phyloP scores from a whole-genome alignment of 2,888 invertebrate species.

The Cosmia pyralina region DNA sequence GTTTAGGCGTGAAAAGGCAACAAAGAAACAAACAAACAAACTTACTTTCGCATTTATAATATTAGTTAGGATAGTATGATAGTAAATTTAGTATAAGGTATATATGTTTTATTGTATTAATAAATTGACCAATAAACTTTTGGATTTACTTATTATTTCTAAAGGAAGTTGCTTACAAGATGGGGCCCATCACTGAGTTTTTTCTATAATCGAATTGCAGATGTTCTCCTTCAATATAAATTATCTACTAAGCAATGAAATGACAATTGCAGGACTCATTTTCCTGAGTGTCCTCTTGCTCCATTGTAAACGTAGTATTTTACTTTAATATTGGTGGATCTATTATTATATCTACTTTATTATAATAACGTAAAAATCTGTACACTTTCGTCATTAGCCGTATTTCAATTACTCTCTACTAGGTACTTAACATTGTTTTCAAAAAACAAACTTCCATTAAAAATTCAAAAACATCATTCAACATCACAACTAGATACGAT shows the following conservation, averaged over 20 bases:
- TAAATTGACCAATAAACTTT: not conserved
- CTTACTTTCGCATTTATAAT: too few relatives aligned
- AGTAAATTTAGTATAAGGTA: too few relatives aligned
- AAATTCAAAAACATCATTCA: not conserved
- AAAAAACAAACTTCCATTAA: not conserved
- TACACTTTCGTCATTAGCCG: not conserved
- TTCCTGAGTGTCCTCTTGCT: not conserved
- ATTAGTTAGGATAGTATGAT: too few relatives aligned
- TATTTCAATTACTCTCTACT: not conserved
- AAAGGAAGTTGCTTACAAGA: not conserved
- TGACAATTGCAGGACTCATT: not conserved
- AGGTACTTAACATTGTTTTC: too few relatives aligned
- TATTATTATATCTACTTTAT: not conserved
- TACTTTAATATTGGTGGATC: not conserved
- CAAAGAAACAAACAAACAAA: too few relatives aligned
- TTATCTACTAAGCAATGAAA: not conserved
- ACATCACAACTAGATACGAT: not conserved
- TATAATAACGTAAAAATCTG: not conserved
- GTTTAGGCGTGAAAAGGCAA: too few relatives aligned
- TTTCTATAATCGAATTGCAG: not conserved
- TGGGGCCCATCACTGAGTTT: not conserved
- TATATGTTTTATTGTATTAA: too few relatives aligned
- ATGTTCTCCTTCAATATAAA: not conserved
- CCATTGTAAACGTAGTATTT: not conserved
- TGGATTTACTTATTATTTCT: not conserved